Evolutionary conservation across 2,888 invertebrate species (phyloP), one percentile per base, ranked within the genome.

Genomic region (Eristalis arbustorum): DNA sequence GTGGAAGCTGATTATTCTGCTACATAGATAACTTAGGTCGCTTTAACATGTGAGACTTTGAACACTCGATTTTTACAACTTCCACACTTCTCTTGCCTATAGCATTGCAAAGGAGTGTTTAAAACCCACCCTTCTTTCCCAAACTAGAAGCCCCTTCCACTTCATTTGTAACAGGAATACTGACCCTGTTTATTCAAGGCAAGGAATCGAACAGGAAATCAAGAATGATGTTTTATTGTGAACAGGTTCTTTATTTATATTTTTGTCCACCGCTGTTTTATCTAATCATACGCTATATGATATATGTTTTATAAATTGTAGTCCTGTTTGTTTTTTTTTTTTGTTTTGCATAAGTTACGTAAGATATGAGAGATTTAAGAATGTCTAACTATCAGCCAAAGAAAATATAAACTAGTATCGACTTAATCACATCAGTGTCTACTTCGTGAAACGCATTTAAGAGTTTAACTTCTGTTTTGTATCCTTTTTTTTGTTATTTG

Each of bases 351-450:
- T 49, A 49, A 2, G 18, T n/a, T 49, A 18, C 49, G 18, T 62
- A 75, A 59, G 31, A 67, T 40, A 67, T 61, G 74, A 75, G 18
- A 11, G 23, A 31, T 78, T 56, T 71, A 72, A 64, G 67, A 34
- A 77, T 34, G 63, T 69, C 69, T 75, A 42, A 77, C 79, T 57
- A 77, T 82, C 61, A 78, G 82, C 85, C 85, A 85, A 85, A 85
- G 85, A 85, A 77, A 61, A 22, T 64, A 42, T 61, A 63, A 75
- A 49, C 49, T 57, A 31, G 37, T 71, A 64, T 63, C 34, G 23
- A 42, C 42, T 13, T 61, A 49, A 64, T 40, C 56, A 56, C 18
- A 64, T 18, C 22, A 64, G 34, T 34, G 22, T 77, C 61, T 73
- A 77, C 62, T 81, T 72, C 64, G 59, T 49, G 18, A 49, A 73